Base-by-base conservation (phyloP, 2,113 vertebrate species). In the Clinocottus analis region DNA sequence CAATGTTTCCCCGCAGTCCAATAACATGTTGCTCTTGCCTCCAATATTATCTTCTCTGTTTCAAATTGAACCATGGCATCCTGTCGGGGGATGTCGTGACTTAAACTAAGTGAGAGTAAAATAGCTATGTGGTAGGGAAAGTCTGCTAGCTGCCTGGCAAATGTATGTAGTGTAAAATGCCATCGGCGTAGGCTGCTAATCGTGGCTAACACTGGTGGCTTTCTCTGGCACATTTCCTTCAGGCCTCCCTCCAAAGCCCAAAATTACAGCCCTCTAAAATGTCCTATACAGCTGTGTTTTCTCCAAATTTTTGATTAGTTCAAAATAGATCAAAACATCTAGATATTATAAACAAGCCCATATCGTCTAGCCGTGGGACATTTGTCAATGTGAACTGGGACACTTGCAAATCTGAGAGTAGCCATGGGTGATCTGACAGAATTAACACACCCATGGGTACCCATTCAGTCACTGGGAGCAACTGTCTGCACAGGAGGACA, bases 401-500 rank as follows among this genome's bases (percentile, higher is more conserved):
- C 35, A 83, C 55, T 43, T 41, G 31, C 47, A 70, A 78, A 80
- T 83, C 16, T 68, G 23, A 85, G 27, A 53, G 61, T 25, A 53
- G 70, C 75, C 33, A 39, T 0, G 12, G 45, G 82, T 68, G n/a
- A 79, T 79, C 37, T 33, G 80, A 86, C 60, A 60, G 72, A 85
- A 79, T 82, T 29, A 84, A 74, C 60, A 43, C 45, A 71, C 55
- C 77, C 56, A 62, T 53, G 80, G 76, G 70, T 73, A 64, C 51
- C 41, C n/a, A 17, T 51, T 69, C 41, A 75, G 70, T 45, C 43
- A 41, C 51, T 39, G 47, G 58, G 66, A 47, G 31, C 47, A 65
- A 55, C 19, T 19, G 56, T 78, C 80, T 85, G 65, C 65, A 68
- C 56, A 78, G 29, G 41, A 56, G 64, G 58, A 85, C 53, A 70